These are phyloP conservation scores for Labeo calbasu DNA, from an alignment of 2,797 vertebrate species.

Conservation along the genomic window DNA sequence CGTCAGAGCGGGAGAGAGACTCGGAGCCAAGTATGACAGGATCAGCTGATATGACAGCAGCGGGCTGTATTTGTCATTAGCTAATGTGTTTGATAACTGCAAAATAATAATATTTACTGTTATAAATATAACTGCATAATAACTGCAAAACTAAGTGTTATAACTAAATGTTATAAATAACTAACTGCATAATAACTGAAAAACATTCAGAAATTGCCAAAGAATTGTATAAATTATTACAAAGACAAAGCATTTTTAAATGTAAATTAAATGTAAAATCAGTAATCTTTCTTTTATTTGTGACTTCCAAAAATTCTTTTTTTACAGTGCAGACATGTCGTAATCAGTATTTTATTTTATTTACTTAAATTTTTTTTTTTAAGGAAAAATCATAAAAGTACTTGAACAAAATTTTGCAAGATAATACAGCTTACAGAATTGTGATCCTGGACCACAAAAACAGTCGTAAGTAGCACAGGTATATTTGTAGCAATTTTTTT, in stretches of 20 bases:
- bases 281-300: neutral
- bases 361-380: no score
- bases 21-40: constrained; percentile 13
- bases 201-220: no score
- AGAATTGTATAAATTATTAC: no score
- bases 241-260: no score
- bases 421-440: neutral
- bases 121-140: constrained; percentile 1
- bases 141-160: neutral
- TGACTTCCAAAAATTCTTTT: no score
- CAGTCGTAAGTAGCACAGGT: no score
- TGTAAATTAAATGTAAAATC: neutral
- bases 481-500: no score
- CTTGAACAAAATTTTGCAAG: neutral
- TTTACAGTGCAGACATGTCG: no score
- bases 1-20: constrained; percentile 13
- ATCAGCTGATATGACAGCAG: constrained; percentile 30
- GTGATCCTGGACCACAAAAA: no score
- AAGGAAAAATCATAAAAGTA: neutral
- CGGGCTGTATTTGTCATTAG: constrained; percentile 33
- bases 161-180: no score
- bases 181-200: constrained; percentile 6
- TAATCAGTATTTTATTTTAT: neutral
- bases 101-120: neutral
- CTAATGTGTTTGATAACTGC: constrained; percentile 38